A percentile compares a stretch with the other conserved stretches of the same genome.
These are phyloP conservation scores for Gonioctena quinquepunctata DNA, from an alignment of 1,140 invertebrate species.

Conservation along the genomic window DNA sequence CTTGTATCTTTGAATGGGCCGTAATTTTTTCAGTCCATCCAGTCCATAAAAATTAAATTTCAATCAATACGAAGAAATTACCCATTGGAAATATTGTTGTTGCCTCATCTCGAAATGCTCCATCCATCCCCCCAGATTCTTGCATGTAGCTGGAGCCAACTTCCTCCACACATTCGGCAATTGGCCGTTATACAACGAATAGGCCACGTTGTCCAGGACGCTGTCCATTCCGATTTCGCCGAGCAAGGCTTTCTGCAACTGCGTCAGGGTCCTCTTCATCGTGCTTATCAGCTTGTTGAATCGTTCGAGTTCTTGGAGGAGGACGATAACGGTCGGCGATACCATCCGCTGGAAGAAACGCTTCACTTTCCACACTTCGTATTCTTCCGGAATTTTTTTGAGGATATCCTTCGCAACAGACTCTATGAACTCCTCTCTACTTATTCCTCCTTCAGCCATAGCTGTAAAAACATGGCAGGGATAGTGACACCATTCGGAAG, in stretches of 20 bases:
- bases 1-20: no score
- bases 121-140: constrained; percentile 85
- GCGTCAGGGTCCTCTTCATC: constrained; percentile 72
- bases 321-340: constrained; percentile 80
- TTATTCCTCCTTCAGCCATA: constrained; percentile 63
- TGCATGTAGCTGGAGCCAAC: constrained; percentile 82
- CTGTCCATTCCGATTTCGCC: constrained; percentile 91
- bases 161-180: constrained; percentile 80
- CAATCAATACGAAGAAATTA: no score
- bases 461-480: constrained; percentile 53
- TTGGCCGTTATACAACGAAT: constrained; percentile 80
- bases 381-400: constrained; percentile 72
- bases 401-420: constrained; percentile 76
- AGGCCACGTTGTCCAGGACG: constrained; percentile 79
- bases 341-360: constrained; percentile 76
- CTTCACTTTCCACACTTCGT: constrained; percentile 77
- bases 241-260: constrained; percentile 73
- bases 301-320: constrained; percentile 86
- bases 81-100: constrained; percentile 77
- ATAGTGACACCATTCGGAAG: no score
- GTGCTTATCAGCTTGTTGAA: constrained; percentile 79
- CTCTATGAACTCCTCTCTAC: constrained; percentile 81
- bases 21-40: neutral
- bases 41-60: no score
- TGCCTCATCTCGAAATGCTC: constrained; percentile 77